A percentile compares a stretch with the other conserved stretches of the same genome.
Evolutionary conservation across 2,113 vertebrate genomes (phyloP).

Genomic region (Tapirus terrestris): DNA sequence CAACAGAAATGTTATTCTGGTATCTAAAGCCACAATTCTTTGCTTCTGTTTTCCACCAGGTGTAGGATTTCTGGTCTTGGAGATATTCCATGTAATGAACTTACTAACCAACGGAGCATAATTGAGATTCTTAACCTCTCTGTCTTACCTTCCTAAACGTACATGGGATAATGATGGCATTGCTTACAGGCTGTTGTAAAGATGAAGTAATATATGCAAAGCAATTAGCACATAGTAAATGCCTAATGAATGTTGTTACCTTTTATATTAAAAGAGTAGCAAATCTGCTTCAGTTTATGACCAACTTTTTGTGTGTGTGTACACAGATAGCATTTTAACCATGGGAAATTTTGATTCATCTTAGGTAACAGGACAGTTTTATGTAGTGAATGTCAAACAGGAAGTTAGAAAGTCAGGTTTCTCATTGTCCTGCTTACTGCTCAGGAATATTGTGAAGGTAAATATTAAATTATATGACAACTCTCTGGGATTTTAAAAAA

Average conservation of each 20-base stretch:
- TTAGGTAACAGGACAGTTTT: neutral
- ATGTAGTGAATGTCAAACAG: neutral
- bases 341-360: neutral
- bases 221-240: neutral
- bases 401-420: neutral
- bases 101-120: neutral
- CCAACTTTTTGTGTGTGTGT: neutral
- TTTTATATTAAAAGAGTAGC: neutral
- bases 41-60: neutral
- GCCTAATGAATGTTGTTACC: neutral
- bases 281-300: neutral
- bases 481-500: neutral
- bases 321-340: neutral
- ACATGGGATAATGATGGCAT: neutral
- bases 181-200: neutral
- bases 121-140: neutral
- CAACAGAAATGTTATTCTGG: neutral
- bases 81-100: neutral
- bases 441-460: neutral
- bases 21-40: neutral
- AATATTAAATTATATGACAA: neutral
- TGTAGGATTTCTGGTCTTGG: neutral
- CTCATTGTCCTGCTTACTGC: neutral
- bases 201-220: constrained; percentile 13
- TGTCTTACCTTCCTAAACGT: neutral